Evolutionary conservation across 2,797 vertebrate genomes (phyloP), one percentile per base, ranked within the genome.

Genomic region (Melanotaenia pygmaea): DNA sequence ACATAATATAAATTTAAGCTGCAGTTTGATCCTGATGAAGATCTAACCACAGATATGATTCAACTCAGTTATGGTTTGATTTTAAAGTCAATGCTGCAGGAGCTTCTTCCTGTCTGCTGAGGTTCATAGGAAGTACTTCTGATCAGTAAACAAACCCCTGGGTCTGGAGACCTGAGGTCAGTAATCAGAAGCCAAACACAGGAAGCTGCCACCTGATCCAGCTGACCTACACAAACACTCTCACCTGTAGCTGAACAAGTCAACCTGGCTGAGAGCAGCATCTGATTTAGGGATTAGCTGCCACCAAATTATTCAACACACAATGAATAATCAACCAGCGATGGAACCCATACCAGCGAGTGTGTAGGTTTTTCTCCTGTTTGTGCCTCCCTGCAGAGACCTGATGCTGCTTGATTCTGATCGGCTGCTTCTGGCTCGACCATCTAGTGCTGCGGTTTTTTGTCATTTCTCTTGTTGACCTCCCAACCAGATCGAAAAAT

Each of bases 291-390:
- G 74, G 73, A 85, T 80, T 76, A 78, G 75, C 56, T 77, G 82
- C 67, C 54, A 37, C 77, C 70, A 69, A 84, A 79, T 89, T 77
- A 88, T 87, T 89, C 59, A 89, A 13, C 61, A 16, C 76, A 81
- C 81, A 38, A 13, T 71, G 70, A 75, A 76, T 77, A 79, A 82
- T 87, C 75, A 80, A 67, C 61, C 70, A 53, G 65, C 61, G 24
- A 54, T 68, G 72, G 37, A 78, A 88, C 80, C 81, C 81, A 80
- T 70, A 45, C 59, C 70, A 53, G 26, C 5, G 54, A 10, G 57
- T 14, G 61, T 20, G 16, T 28, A 28, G 26, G 2, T 28, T 28
- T 28, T 28, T 28, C 26, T 28, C 26, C 26, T 26, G 26, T 5
- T 30, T 30, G 30, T 30, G 30, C 30, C 30, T 30, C 30, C 5